These are phyloP conservation scores for Probaryconus sp. DNA, from an alignment of 1,140 invertebrate genomes.

Conservation along the genomic window DNA sequence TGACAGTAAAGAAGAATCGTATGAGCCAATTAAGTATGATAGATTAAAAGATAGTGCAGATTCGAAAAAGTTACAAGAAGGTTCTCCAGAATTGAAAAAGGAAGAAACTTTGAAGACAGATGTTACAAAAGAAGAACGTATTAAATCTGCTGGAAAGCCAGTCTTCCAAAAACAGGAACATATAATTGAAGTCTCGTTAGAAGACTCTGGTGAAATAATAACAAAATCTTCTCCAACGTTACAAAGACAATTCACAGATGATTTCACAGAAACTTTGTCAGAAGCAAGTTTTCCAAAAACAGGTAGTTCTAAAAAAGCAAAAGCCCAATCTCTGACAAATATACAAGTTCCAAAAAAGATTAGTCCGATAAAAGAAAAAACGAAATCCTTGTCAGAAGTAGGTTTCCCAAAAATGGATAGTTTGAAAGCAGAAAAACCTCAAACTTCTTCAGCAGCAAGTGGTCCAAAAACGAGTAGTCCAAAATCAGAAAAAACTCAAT, in stretches of 20 bases:
- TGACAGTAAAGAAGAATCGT: constrained; percentile 21
- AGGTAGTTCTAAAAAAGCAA: constrained; percentile 22
- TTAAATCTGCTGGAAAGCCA: constrained; percentile 7
- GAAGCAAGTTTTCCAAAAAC: constrained; percentile 7
- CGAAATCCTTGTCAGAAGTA: too few species aligned
- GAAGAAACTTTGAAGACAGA: constrained; percentile 1
- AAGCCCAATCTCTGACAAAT: constrained; percentile 3
- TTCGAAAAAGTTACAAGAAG: background rate
- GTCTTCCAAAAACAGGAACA: constrained; percentile 46
- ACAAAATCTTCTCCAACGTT: constrained; percentile 1
- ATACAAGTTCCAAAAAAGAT: constrained; percentile 15
- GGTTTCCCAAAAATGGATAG: too few species aligned
- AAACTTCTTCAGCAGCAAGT: too few species aligned
- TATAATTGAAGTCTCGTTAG: constrained; percentile 12
- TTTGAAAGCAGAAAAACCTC: background rate
- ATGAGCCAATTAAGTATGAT: constrained; percentile 27
- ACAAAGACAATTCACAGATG: constrained; percentile 48
- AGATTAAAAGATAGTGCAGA: background rate
- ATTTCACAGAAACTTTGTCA: constrained; percentile 38
- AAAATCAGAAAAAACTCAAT: too few species aligned
- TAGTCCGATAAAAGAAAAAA: background rate
- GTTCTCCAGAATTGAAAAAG: constrained; percentile 1
- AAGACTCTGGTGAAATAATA: constrained; percentile 17
- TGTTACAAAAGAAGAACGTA: constrained; percentile 3
- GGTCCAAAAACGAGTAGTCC: too few species aligned